Conservation (phyloP, 2,797 vertebrate species). For the Paramormyrops hopkinsi region DNA sequence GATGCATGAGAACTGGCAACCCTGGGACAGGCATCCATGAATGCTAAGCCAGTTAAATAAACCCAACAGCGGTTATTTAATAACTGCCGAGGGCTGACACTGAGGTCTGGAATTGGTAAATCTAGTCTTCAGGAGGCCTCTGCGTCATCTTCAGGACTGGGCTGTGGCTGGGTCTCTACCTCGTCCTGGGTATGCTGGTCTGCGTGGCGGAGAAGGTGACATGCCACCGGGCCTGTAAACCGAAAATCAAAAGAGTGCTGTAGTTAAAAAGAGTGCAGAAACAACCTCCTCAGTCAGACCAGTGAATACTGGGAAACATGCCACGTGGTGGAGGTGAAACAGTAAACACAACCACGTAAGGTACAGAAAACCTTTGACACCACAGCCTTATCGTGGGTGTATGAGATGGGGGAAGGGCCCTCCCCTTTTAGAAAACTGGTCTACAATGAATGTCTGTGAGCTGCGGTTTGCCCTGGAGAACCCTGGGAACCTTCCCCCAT, state of each 20-base stretch:
- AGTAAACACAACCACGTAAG: background rate
- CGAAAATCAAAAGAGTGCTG: background rate
- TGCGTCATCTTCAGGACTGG: background rate
- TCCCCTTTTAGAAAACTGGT: background rate
- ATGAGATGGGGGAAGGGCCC: background rate
- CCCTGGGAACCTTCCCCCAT: slow-evolving; percentile 21
- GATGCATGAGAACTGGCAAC: background rate
- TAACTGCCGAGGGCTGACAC: background rate
- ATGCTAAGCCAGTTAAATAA: background rate
- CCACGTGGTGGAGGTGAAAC: background rate
- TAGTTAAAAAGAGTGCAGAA: background rate
- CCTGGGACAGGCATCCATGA: background rate
- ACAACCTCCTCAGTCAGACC: background rate
- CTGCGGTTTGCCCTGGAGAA: background rate
- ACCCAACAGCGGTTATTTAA: background rate
- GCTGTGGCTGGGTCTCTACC: background rate
- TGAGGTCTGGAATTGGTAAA: background rate
- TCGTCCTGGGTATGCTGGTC: background rate
- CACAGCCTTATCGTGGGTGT: background rate
- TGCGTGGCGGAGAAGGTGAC: background rate
- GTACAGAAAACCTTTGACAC: background rate
- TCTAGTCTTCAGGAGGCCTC: background rate
- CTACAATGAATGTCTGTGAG: background rate
- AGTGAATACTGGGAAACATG: background rate
- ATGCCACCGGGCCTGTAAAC: background rate